Conservation (phyloP, 1,140 invertebrate species). For the Anoplophora glabripennis region DNA sequence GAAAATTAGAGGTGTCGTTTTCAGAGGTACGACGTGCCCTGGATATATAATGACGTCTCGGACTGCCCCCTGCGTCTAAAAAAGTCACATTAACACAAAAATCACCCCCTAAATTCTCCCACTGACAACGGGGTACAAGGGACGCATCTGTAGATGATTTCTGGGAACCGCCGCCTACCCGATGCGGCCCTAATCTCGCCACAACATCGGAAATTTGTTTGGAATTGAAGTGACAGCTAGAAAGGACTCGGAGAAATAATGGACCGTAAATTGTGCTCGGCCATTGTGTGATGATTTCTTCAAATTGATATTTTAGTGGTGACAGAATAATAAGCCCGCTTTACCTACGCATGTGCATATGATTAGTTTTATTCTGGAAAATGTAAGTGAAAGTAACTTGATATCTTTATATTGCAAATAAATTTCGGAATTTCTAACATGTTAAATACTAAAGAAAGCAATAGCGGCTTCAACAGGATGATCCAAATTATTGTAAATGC, state of each 20-base stretch:
- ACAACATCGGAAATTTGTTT: conserved; percentile 25
- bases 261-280: conserved; percentile 10
- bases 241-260: conserved; percentile 7
- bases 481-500: too few relatives aligned
- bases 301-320: not conserved
- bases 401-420: too few relatives aligned
- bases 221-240: conserved; percentile 2
- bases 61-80: conserved; percentile 16
- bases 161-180: conserved; percentile 15
- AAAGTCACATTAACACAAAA: conserved; percentile 25
- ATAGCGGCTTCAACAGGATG: too few relatives aligned
- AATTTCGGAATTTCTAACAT: too few relatives aligned
- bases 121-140: conserved; percentile 5
- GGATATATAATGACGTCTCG: conserved; percentile 22
- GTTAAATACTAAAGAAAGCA: too few relatives aligned
- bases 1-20: conserved; percentile 6
- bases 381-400: too few relatives aligned
- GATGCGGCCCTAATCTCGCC: conserved; percentile 17
- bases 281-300: conserved; percentile 18
- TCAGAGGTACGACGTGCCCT: conserved; percentile 1
- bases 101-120: conserved; percentile 18
- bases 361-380: too few relatives aligned
- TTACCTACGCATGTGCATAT: too few relatives aligned
- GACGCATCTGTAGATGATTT: conserved; percentile 16
- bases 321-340: too few relatives aligned